phyloP scores from a whole-genome alignment of 2,888 invertebrate species.

The Octonoba sinensis region DNA sequence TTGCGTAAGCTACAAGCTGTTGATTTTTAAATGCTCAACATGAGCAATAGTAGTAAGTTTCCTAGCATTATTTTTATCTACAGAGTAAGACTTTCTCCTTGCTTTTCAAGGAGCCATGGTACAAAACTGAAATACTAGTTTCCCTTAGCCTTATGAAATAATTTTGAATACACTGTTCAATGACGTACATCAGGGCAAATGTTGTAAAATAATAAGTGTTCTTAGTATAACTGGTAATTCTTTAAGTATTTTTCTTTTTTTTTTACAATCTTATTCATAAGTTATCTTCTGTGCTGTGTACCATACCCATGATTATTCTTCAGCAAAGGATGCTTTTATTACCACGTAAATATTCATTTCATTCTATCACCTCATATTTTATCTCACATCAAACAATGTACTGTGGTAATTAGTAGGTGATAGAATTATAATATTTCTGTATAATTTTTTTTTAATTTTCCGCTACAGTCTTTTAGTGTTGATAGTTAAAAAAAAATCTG shows the following conservation, averaged over 20 bases:
- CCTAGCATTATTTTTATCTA: constrained; percentile 13
- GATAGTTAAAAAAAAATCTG: no score
- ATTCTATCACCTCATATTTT: no score
- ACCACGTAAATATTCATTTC: no score
- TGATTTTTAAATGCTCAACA: constrained; percentile 13
- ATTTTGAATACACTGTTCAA: constrained; percentile 1
- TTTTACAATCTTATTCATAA: not conserved
- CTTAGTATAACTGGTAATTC: not conserved
- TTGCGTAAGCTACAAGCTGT: constrained; percentile 8
- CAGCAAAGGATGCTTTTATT: no score
- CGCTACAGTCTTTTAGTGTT: no score
- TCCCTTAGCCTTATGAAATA: constrained; percentile 25
- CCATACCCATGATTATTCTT: no score
- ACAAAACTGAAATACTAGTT: constrained; percentile 23
- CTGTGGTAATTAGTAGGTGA: no score
- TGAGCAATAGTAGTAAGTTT: constrained; percentile 7
- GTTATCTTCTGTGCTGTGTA: no score
- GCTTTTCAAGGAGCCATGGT: constrained; percentile 16
- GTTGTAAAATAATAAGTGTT: not conserved
- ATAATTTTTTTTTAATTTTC: no score
- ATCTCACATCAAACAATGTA: no score
- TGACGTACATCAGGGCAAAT: not conserved
- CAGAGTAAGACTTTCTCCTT: constrained; percentile 5
- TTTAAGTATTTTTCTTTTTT: not conserved
- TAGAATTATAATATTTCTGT: no score